These are phyloP conservation scores for Halcyon leucocephala DNA, from an alignment of 2,797 vertebrate genomes.

Conservation along the genomic window DNA sequence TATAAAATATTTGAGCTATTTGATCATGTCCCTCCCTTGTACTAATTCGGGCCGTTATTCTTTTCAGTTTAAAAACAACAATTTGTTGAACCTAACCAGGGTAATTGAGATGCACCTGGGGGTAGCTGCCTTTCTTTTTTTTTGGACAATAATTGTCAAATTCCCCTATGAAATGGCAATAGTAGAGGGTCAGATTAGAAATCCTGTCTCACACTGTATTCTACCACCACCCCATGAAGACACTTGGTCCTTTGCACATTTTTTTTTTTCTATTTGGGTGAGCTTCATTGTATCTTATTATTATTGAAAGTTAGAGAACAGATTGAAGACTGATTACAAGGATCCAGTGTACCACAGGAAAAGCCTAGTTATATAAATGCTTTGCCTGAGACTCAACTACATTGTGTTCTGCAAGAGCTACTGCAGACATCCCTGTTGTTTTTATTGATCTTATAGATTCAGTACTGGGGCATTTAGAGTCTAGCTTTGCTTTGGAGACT, in stretches of 20 bases:
- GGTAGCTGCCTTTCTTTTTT: not conserved
- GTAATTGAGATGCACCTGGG: not conserved
- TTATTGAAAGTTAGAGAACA: conserved; percentile 28
- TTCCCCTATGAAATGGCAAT: not conserved
- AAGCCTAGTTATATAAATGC: conserved; percentile 11
- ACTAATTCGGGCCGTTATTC: not conserved
- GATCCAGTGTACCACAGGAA: not conserved
- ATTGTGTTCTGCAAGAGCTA: not conserved
- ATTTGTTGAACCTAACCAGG: not conserved
- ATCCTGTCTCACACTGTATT: not conserved
- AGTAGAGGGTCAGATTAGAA: not conserved
- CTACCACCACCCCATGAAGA: not conserved
- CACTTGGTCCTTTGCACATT: not conserved
- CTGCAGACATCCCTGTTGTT: not conserved
- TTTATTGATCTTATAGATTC: conserved; percentile 55
- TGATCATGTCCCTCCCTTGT: not conserved
- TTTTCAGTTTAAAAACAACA: not conserved
- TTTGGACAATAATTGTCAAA: not conserved
- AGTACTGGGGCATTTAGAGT: not conserved
- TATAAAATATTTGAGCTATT: not conserved
- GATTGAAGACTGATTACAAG: conserved; percentile 33
- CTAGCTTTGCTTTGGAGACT: conserved; percentile 20
- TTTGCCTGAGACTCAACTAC: conserved; percentile 12
- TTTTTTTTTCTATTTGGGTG: not conserved
- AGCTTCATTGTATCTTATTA: conserved; percentile 2